Evolutionary conservation across 2,797 vertebrate genomes (phyloP), one percentile per base, ranked within the genome.

Genomic region (Setipinna tenuifilis): DNA sequence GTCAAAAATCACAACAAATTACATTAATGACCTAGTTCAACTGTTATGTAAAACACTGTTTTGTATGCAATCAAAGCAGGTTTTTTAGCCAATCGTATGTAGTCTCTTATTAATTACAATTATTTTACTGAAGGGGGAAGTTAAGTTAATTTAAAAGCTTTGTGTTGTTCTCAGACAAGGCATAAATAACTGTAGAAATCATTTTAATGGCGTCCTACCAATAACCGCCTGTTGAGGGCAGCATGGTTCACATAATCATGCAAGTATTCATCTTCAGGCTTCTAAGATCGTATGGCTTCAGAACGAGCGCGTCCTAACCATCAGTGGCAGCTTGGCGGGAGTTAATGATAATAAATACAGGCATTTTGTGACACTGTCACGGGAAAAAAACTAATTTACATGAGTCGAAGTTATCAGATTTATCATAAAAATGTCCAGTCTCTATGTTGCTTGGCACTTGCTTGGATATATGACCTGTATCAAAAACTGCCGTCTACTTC

Each of bases 221-320:
- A 41, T 35, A 41, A 75, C 17, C 71, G 83, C 93, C 96, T 95
- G 94, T 87, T 90, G 95, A 95, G 91, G 95, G 95, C 96, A 95
- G 95, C 94, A 95, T 95, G 93, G 93, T 31, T 95, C 93, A 95
- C 92, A 89, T 58, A 23, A 83, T 75, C 31, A 4, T 75, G 11
- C 65, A 14, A 65, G n/a, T 35, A 11, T 71, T 11, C 25, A 71
- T 71, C 28, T 25, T 68, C 61, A 2, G n/a, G 25, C 7, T 17
- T 28, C 21, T 9, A 1, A 9, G 59, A 62, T 10, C 59, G 19
- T 23, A 48, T 48, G 46, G 46, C 46, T 48, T 48, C 46, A 48
- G 46, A 48, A 48, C 4, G 46, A 48, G 4, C 46, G 46, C 10
- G 46, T 48, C 46, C 46, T 48, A 4, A 10, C 46, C 3, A 48